Evolutionary conservation across 2,888 invertebrate genomes (phyloP).

Genomic region (Choristoneura rosaceana): DNA sequence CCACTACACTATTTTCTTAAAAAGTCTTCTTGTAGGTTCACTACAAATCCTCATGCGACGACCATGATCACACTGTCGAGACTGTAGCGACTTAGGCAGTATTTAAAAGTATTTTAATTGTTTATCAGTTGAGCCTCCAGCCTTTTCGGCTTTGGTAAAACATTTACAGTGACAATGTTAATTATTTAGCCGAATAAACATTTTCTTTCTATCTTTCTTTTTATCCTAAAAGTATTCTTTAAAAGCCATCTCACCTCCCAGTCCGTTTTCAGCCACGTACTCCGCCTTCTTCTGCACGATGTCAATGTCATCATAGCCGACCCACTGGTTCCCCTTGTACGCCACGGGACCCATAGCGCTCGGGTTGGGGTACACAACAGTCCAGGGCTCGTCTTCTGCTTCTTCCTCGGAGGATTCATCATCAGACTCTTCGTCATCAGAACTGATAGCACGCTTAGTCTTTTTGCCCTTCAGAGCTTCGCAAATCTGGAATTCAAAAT

Average conservation of each 20-base stretch:
- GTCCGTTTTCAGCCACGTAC: slow-evolving; percentile 92
- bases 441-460: slow-evolving; percentile 63
- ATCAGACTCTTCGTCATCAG: slow-evolving; percentile 66
- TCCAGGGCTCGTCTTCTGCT: slow-evolving; percentile 87
- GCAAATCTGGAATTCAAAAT: slow-evolving; percentile 88
- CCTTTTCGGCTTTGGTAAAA: too few species aligned
- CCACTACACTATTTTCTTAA: too few species aligned
- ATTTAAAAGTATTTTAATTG: too few species aligned
- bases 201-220: too few species aligned
- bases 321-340: slow-evolving; percentile 94
- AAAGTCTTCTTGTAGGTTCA: too few species aligned
- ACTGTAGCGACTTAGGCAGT: too few species aligned
- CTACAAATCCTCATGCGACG: too few species aligned
- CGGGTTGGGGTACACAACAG: slow-evolving; percentile 92
- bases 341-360: slow-evolving; percentile 96
- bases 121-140: too few species aligned
- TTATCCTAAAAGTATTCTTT: neutral
- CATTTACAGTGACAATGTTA: too few species aligned
- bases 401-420: slow-evolving; percentile 84
- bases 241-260: slow-evolving; percentile 88
- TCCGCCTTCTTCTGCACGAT: slow-evolving; percentile 93
- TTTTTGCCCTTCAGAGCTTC: slow-evolving; percentile 87
- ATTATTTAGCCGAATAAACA: too few species aligned
- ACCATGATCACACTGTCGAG: too few species aligned
- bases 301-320: slow-evolving; percentile 95